These are phyloP conservation scores for Halcyon badia DNA, from an alignment of 2,797 vertebrate species.

Conservation along the genomic window DNA sequence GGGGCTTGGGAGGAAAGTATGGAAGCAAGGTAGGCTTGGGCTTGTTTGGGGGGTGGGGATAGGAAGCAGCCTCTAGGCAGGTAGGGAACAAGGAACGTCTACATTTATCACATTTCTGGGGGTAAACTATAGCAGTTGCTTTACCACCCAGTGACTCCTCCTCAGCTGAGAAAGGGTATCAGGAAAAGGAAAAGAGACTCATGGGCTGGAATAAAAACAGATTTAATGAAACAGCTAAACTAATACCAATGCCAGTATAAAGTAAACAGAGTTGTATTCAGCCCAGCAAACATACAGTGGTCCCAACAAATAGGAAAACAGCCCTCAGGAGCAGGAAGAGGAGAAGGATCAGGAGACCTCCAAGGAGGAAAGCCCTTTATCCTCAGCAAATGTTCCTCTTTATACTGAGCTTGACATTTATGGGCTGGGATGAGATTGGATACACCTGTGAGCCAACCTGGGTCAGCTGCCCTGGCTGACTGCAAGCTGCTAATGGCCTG, in stretches of 20 bases:
- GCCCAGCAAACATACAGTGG: neutral
- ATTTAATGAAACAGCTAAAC: neutral
- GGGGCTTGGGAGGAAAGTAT: neutral
- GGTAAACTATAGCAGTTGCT: neutral
- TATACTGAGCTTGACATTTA: neutral
- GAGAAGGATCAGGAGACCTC: neutral
- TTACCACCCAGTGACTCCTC: neutral
- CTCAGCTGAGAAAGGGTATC: neutral
- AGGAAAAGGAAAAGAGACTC: neutral
- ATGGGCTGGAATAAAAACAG: neutral
- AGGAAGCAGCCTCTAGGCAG: neutral
- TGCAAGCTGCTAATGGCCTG: neutral
- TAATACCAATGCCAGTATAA: neutral
- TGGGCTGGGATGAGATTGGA: neutral
- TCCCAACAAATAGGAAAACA: too few species aligned
- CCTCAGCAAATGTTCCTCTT: neutral
- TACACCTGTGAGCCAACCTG: neutral
- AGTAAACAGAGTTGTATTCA: neutral
- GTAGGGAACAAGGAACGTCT: neutral
- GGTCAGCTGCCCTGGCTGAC: neutral
- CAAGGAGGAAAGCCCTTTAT: neutral
- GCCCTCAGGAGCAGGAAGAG: neutral
- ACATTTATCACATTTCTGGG: neutral
- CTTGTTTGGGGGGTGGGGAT: neutral
- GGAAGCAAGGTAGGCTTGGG: neutral